Conservation (phyloP, 2,113 vertebrate genomes). For the Pluvialis apricaria region DNA sequence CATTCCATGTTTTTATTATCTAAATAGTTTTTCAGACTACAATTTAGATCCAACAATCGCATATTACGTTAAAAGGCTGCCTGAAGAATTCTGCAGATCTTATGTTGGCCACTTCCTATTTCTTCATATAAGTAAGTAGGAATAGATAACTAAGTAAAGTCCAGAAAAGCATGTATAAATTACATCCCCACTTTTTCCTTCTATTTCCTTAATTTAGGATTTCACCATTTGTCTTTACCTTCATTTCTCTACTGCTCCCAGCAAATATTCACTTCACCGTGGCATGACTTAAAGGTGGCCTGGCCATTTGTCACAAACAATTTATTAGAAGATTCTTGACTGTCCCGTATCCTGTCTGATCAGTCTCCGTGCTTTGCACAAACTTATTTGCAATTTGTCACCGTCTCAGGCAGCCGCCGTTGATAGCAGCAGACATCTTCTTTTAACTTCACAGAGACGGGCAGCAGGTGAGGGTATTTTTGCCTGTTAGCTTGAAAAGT, state of each 20-base stretch:
- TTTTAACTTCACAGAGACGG: not conserved
- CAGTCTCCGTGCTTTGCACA: not conserved
- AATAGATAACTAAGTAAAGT: not conserved
- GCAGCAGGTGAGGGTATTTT: not conserved
- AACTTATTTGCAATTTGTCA: not conserved
- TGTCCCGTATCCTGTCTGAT: not conserved
- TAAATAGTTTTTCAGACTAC: constrained; percentile 52
- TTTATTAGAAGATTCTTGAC: not conserved
- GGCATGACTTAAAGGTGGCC: not conserved
- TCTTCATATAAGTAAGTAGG: constrained; percentile 2
- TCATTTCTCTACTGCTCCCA: not conserved
- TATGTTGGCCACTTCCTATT: constrained; percentile 23
- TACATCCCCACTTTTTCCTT: not conserved
- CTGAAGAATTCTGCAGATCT: constrained; percentile 24
- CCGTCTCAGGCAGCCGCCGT: rapidly evolving
- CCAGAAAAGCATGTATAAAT: not conserved
- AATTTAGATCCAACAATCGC: not conserved
- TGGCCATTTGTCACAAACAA: not conserved
- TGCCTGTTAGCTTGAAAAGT: not conserved
- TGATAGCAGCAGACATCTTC: not conserved
- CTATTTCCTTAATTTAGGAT: not conserved
- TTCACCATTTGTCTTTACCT: not conserved
- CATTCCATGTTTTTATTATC: constrained; percentile 70
- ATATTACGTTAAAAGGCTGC: constrained; percentile 14
- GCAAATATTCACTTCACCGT: not conserved